Evolutionary conservation across 1,140 invertebrate genomes (phyloP), one percentile per base, ranked within the genome.

Genomic region (Eriocheir sinensis): DNA sequence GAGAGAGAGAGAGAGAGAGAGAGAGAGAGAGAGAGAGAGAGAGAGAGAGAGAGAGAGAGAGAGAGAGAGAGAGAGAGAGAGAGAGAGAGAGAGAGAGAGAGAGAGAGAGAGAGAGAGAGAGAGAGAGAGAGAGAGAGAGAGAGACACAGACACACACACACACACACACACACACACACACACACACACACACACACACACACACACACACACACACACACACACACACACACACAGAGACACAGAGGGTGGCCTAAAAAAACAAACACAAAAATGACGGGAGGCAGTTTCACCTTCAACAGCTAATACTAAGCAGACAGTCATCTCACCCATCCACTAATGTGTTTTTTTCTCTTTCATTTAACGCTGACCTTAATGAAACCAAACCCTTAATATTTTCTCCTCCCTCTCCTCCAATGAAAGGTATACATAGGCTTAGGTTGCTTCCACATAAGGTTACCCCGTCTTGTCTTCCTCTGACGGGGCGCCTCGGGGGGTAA

Each of bases 1-100:
- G 36, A 89, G 86, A 89, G 38, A 41, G 38, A 44, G 86, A 44
- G 40, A 27, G 44, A 89, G 44, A 89, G 44, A 40, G 38, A 85
- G 38, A 85, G 30, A 34, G 38, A 40, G 38, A 85, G 38, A 85
- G 38, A 85, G 38, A 85, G 34, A 38, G 44, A 89, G 86, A 44
- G 38, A 44, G 44, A 89, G 38, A 44, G 86, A 40, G 86, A 36
- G 85, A 88, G 12, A 21, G 15, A 38, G 32, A 21, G 27, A 30
- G 85, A 88, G n/a, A 88, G 85, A 38, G 85, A n/a, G 34, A 30
- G 80, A 27, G n/a, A 27, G 27, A 27, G 27, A 27, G 34, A 8
- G 80, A 8, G 27, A 4, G n/a, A n/a, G n/a, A 81, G 44, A 48
- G 44, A 48, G 4, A 4, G 15, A 15, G 44, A 48, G 44, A 48